Evolutionary conservation across 1,140 invertebrate species (phyloP), one percentile per base, ranked within the genome.

Genomic region (Drosophila virilis): DNA sequence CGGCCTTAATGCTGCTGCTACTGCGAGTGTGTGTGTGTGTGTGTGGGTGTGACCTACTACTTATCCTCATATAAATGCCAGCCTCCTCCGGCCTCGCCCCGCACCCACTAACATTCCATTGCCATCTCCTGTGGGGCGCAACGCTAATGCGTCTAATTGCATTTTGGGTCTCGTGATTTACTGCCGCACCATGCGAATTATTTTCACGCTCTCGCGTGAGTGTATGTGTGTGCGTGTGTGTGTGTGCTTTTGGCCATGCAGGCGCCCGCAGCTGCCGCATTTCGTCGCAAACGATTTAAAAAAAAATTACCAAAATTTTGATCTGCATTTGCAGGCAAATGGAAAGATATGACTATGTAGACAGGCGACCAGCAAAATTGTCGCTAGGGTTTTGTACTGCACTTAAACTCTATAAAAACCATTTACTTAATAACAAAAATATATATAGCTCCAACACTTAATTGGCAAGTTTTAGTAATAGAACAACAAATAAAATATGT

Each of bases 91-190:
- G 40, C 51, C 37, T 28, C 8, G 6, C 33, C 0, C 6, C 32
- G 12, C 48, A 28, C 1, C 22, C 22, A 28, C 22, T 0, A 28
- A 28, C 8, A 32, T 15, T 3, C 32, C 66, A 5, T 28, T 60
- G 50, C 12, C 50, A 50, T 35, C 22, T 50, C 68, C 68, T 71
- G 64, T 40, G 54, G 70, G 64, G 35, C 55, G 65, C 62, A 38
- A 58, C 57, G 58, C 72, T 86, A 86, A 88, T 88, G 83, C 84
- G 61, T 86, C 82, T 86, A 86, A 86, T 86, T 86, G 82, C 82
- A 86, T 86, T 86, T 88, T 68, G 61, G 51, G 51, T 17, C 77
- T 68, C 43, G 69, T 65, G 68, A 77, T 62, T 74, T 77, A 76
- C 67, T 58, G 66, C 64, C 40, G 42, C 64, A 55, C 45, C 70